phyloP scores from a whole-genome alignment of 2,113 vertebrate species.

The Mus spicilegus region DNA sequence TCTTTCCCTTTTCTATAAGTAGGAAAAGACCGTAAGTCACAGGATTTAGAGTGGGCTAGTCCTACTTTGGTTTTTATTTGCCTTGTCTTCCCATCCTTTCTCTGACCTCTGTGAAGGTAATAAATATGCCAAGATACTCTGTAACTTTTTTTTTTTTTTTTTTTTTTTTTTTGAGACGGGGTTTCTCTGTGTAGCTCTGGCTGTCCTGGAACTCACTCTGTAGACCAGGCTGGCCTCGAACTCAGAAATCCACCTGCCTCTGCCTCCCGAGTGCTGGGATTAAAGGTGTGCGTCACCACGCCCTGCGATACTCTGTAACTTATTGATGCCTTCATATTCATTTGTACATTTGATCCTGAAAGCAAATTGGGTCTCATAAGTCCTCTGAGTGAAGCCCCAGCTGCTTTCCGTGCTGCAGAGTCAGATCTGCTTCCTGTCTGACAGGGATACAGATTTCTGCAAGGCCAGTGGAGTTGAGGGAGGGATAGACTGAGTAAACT shows the following conservation, averaged over 20 bases:
- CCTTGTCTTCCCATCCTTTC: slow-evolving; percentile 20
- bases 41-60: neutral
- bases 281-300: too few species aligned
- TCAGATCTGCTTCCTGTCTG: slow-evolving; percentile 8
- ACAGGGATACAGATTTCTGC: neutral
- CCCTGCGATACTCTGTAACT: neutral
- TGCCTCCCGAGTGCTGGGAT: too few species aligned
- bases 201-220: too few species aligned
- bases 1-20: slow-evolving; percentile 1
- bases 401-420: neutral
- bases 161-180: neutral
- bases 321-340: slow-evolving; percentile 32
- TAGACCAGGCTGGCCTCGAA: too few species aligned
- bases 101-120: slow-evolving; percentile 44
- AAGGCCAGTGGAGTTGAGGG: neutral
- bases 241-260: too few species aligned
- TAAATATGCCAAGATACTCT: slow-evolving; percentile 29
- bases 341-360: slow-evolving; percentile 50
- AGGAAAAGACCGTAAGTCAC: neutral
- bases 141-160: neutral
- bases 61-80: slow-evolving; percentile 36
- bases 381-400: slow-evolving; percentile 16
- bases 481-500: slow-evolving; percentile 4
- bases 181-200: too few species aligned
- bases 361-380: slow-evolving; percentile 49